These are phyloP conservation scores for Pseudorasbora parva DNA, from an alignment of 2,113 vertebrate genomes.

Conservation along the genomic window DNA sequence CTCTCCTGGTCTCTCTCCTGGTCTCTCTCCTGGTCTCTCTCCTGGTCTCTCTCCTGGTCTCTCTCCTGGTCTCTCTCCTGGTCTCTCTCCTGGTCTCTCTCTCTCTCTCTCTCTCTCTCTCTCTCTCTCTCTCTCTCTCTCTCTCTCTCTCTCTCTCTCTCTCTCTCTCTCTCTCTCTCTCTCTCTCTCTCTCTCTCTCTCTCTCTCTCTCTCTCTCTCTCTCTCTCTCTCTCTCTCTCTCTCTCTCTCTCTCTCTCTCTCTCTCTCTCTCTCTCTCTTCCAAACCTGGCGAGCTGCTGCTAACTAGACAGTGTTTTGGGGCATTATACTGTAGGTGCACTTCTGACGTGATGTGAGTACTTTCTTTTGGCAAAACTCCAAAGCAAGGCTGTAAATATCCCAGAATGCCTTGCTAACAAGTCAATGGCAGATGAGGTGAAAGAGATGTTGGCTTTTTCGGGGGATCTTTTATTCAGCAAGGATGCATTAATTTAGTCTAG, in stretches of 20 bases:
- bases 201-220: neutral
- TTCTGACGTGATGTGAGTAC: neutral
- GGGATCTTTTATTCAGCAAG: no score
- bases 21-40: neutral
- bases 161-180: neutral
- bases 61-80: no score
- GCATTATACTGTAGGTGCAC: neutral
- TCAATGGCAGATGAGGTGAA: neutral
- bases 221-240: neutral
- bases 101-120: neutral
- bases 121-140: neutral
- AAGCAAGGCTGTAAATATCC: neutral
- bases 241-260: neutral
- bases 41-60: neutral
- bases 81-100: no score
- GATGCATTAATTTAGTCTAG: no score
- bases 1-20: conserved; percentile 19
- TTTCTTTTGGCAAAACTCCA: neutral
- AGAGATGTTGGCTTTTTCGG: neutral
- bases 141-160: neutral
- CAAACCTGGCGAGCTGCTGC: neutral
- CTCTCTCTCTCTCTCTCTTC: neutral
- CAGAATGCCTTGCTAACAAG: conserved; percentile 7
- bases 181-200: neutral
- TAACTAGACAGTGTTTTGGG: conserved; percentile 22